Evolutionary conservation across 2,888 invertebrate species (phyloP).

Genomic region (Melinaea menophilus): DNA sequence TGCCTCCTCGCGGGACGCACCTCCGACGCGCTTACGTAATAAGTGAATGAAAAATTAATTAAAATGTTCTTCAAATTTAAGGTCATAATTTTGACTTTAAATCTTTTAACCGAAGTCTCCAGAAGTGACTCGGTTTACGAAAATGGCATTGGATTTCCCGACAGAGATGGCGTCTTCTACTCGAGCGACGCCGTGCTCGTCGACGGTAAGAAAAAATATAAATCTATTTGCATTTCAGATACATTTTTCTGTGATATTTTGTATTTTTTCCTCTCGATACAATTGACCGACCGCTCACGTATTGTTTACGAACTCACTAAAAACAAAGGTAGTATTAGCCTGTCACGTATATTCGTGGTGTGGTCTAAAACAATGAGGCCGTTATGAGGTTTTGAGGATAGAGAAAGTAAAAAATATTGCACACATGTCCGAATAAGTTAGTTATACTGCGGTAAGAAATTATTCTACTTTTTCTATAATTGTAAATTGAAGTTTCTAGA

Average conservation of each 20-base stretch:
- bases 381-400: constrained; percentile 73
- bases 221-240: background rate
- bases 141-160: constrained; percentile 54
- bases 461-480: background rate
- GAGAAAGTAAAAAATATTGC: constrained; percentile 70
- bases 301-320: constrained; percentile 22
- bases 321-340: constrained; percentile 15
- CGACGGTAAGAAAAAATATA: constrained; percentile 56
- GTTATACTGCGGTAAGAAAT: constrained; percentile 25
- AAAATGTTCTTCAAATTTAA: constrained; percentile 24
- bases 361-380: constrained; percentile 61
- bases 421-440: constrained; percentile 53
- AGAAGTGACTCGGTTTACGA: constrained; percentile 52
- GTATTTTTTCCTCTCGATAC: background rate
- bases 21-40: constrained; percentile 48
- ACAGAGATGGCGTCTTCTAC: constrained; percentile 61
- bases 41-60: constrained; percentile 45
- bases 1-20: constrained; percentile 69
- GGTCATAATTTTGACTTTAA: constrained; percentile 41
- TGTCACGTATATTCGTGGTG: constrained; percentile 43
- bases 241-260: constrained; percentile 1
- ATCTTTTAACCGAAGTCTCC: constrained; percentile 49
- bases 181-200: constrained; percentile 71
- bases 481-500: no score
- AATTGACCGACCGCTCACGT: constrained; percentile 5